Evolutionary conservation across 2,113 vertebrate species (phyloP).

Genomic region (Anguilla rostrata): DNA sequence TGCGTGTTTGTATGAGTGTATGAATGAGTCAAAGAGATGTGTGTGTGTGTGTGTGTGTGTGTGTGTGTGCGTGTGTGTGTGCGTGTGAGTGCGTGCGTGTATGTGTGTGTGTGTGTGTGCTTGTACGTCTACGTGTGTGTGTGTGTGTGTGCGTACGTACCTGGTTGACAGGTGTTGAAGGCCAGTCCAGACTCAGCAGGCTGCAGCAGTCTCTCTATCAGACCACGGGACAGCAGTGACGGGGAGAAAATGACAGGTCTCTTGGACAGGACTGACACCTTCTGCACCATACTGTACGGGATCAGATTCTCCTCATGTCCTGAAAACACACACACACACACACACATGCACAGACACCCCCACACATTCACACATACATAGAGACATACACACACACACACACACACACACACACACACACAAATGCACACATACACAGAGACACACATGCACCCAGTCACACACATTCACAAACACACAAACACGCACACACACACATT

Average conservation of each 20-base stretch:
- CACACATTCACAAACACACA: neutral
- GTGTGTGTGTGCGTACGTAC: constrained; percentile 53
- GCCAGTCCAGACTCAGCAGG: constrained; percentile 81
- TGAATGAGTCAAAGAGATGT: neutral
- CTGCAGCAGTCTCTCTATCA: constrained; percentile 87
- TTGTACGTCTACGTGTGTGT: neutral
- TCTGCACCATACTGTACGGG: constrained; percentile 85
- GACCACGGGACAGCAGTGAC: constrained; percentile 73
- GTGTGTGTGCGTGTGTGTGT: neutral
- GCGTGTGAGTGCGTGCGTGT: neutral
- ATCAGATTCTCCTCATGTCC: constrained; percentile 72
- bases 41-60: neutral
- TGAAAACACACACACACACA: constrained; percentile 45
- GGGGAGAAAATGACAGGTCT: constrained; percentile 87
- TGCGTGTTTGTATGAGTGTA: neutral
- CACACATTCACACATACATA: neutral
- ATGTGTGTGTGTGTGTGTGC: neutral
- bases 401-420: constrained; percentile 21
- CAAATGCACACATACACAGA: neutral
- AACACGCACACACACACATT: neutral
- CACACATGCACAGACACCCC: neutral
- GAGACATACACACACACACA: too few relatives aligned
- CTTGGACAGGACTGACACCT: constrained; percentile 66
- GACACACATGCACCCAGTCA: neutral
- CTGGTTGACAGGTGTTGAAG: constrained; percentile 81